Base-by-base conservation (phyloP, 2,797 vertebrate genomes). In the Poeciliopsis presidionis region DNA sequence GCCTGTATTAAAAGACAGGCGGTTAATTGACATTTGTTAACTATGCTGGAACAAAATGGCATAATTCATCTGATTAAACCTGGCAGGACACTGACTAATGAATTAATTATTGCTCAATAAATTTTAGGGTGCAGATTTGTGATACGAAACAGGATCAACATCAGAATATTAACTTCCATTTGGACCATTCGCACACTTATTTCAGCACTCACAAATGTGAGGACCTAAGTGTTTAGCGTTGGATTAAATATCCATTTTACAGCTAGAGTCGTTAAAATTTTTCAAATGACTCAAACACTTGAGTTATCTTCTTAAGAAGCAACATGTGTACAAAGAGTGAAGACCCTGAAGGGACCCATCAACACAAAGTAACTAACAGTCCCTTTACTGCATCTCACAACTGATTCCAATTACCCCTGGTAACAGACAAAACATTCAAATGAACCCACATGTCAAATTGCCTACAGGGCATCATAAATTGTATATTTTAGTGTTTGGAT, bases 31-130 rank as follows among this genome's bases (percentile, higher is more conserved):
- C 49, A 57, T 77, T n/a, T n/a, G 28, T 16, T 49, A 81, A 59
- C 47, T 57, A 59, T 18, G 46, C 4, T 53, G 49, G 59, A 72
- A 36, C n/a, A 47, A 73, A 55, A 76, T 25, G 5, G 53, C 45
- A 43, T 47, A 30, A 71, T 69, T 45, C 45, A 51, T 78, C 14
- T 46, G 47, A 65, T 79, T 75, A 77, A 69, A 45, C 71, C 43
- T 25, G 33, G 63, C 47, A 63, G 41, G 25, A 70, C 72, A 73
- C 5, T 41, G 46, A 36, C 13, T 28, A 55, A 46, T 72, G 33
- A 43, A 76, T 7, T 51, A 63, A n/a, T 28, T 73, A 28, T 28
- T 78, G 18, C 36, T 41, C 3, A 28, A 39, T 46, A 25, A 71
- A 77, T 18, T 46, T 51, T 22, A 20, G 18, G 36, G 36, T n/a